Evolutionary conservation across 2,797 vertebrate genomes (phyloP).

Genomic region (Zenarchopterus dispar): DNA sequence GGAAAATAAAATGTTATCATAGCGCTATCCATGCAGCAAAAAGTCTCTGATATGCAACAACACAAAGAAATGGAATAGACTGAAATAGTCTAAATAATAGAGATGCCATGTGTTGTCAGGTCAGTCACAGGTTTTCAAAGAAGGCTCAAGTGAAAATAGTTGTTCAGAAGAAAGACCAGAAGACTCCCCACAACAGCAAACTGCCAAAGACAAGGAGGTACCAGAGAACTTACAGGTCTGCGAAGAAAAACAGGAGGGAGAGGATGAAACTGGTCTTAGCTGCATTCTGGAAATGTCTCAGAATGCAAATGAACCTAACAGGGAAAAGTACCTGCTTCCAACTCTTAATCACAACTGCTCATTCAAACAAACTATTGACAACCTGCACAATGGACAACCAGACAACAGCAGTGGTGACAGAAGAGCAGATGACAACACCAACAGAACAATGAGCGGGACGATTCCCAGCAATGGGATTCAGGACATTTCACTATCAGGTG

Average conservation of each 20-base stretch:
- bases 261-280: not conserved
- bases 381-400: slow-evolving; percentile 69
- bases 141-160: slow-evolving; percentile 4
- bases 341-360: slow-evolving; percentile 39
- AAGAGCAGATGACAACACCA: too few species aligned
- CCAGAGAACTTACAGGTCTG: not conserved
- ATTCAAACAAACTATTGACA: slow-evolving; percentile 67
- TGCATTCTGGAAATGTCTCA: not conserved
- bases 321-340: not conserved
- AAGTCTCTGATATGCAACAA: too few species aligned
- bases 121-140: slow-evolving; percentile 6
- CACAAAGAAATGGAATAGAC: too few species aligned
- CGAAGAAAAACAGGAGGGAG: slow-evolving; percentile 9
- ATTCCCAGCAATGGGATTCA: too few species aligned
- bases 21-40: too few species aligned
- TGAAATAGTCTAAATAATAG: too few species aligned
- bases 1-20: not conserved
- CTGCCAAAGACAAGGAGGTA: not conserved
- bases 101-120: not conserved
- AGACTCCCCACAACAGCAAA: slow-evolving; percentile 4
- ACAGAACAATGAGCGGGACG: too few species aligned
- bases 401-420: too few species aligned
- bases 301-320: not conserved
- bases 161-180: slow-evolving; percentile 12
- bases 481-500: too few species aligned